phyloP scores from a whole-genome alignment of 1,140 invertebrate genomes.

The Drosophila micromelanica region DNA sequence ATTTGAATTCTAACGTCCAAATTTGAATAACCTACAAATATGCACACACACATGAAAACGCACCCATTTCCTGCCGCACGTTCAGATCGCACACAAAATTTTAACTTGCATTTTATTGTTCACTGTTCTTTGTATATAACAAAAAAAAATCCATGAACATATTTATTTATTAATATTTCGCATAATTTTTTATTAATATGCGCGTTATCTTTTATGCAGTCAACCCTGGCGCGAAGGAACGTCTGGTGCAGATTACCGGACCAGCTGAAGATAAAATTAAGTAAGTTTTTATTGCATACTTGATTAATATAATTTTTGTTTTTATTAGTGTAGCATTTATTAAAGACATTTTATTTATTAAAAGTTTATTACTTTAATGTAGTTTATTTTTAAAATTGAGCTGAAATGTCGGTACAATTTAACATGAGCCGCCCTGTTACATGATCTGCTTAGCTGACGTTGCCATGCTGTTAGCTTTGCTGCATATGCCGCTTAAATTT shows the following conservation, averaged over 20 bases:
- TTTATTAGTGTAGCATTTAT: too few relatives aligned
- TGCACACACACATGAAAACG: constrained; percentile 1
- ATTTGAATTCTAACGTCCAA: not conserved
- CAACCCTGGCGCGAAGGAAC: constrained; percentile 95
- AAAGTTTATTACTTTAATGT: too few relatives aligned
- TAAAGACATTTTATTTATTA: too few relatives aligned
- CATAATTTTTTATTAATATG: constrained; percentile 2
- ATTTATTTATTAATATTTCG: constrained; percentile 9
- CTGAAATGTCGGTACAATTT: too few relatives aligned
- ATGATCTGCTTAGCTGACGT: too few relatives aligned
- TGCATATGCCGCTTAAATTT: not conserved
- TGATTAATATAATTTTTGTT: not conserved
- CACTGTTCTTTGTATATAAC: constrained; percentile 12
- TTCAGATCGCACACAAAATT: constrained; percentile 8
- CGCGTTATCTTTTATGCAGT: constrained; percentile 86
- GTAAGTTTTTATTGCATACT: constrained; percentile 86
- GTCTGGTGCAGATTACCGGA: constrained; percentile 96
- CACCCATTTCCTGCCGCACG: constrained; percentile 22
- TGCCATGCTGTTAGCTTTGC: too few relatives aligned
- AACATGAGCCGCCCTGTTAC: too few relatives aligned
- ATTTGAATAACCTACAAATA: not conserved
- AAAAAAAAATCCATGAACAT: constrained; percentile 9
- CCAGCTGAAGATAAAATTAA: constrained; percentile 95
- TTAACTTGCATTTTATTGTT: constrained; percentile 8
- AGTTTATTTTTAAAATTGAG: too few relatives aligned